Percentiles rank a stretch among this genome's conserved stretches.
These are phyloP conservation scores for Rhombomys opimus DNA, from an alignment of 2,113 vertebrate genomes.

Conservation along the genomic window DNA sequence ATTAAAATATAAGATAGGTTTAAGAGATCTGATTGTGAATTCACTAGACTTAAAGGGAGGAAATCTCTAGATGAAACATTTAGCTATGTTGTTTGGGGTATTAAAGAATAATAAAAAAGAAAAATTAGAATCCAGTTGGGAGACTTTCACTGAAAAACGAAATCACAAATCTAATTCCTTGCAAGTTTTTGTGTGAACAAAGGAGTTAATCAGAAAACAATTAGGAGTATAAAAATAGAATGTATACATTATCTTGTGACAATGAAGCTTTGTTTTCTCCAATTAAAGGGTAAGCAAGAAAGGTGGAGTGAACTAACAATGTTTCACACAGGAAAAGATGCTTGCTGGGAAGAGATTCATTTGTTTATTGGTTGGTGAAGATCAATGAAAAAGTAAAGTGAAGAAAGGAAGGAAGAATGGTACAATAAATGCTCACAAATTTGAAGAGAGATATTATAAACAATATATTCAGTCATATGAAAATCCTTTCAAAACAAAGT, in stretches of 20 bases:
- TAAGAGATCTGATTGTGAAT: neutral
- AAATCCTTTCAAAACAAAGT: neutral
- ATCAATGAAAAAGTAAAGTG: neutral
- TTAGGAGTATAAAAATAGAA: neutral
- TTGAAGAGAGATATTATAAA: neutral
- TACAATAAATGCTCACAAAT: neutral
- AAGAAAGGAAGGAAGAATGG: neutral
- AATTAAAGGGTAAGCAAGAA: neutral
- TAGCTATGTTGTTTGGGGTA: neutral
- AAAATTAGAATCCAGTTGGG: neutral
- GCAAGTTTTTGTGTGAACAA: neutral
- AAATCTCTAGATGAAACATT: neutral
- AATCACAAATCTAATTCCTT: neutral
- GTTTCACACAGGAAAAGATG: neutral
- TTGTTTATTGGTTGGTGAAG: neutral
- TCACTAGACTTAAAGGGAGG: neutral
- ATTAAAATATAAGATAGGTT: neutral
- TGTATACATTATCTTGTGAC: neutral
- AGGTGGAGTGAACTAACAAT: neutral
- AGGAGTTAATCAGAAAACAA: neutral
- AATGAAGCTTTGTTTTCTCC: neutral
- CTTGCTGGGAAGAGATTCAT: neutral
- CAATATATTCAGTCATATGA: neutral
- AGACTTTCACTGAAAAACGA: neutral
- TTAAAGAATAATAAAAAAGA: neutral